Base-by-base conservation (phyloP, 2,888 invertebrate species). In the Temnothorax rugatulus region DNA sequence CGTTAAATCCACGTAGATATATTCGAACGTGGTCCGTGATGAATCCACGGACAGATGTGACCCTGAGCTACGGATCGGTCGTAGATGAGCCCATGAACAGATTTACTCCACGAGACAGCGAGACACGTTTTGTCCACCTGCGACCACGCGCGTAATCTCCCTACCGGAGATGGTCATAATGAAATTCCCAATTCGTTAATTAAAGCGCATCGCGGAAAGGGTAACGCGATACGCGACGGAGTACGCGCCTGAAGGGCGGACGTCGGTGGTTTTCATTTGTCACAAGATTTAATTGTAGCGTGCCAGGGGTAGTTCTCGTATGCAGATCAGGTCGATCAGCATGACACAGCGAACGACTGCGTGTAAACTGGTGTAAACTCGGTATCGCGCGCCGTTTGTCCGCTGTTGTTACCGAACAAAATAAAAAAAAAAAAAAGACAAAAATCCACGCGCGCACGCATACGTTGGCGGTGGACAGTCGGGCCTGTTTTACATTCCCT, bases 181-280 rank as follows among this genome's bases (percentile, higher is more conserved):
- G 86, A 87, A 90, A 90, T 90, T 90, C 84, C 90, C 68, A 83
- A 64, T 74, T 85, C 85, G 90, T 90, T 89, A 90, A 90, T 90
- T 90, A 90, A 89, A 88, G 74, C 84, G 61, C 44, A 81, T 87
- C 88, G 79, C 88, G 87, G 34, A 88, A 90, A 89, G 86, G 86
- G 84, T 86, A 90, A 88, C 74, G 86, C 82, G 86, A 89, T 21
- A 18, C 87, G 84, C 83, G 83, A 44, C 84, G 73, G 82, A 88
- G 83, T 74, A 47, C 68, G 66, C 66, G 73, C 69, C 38, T 18
- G 82, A 79, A 86, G 77, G 59, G 71, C 50, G 73, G 52, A 54
- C 75, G 83, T 84, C 77, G 71, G 64, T 66, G 18, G 66, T 76
- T 84, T 87, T 87, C 85, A 87, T 90, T 90, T 85, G 85, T 85